These are phyloP conservation scores for Sebastes alutus DNA, from an alignment of 2,797 vertebrate genomes.

Conservation along the genomic window DNA sequence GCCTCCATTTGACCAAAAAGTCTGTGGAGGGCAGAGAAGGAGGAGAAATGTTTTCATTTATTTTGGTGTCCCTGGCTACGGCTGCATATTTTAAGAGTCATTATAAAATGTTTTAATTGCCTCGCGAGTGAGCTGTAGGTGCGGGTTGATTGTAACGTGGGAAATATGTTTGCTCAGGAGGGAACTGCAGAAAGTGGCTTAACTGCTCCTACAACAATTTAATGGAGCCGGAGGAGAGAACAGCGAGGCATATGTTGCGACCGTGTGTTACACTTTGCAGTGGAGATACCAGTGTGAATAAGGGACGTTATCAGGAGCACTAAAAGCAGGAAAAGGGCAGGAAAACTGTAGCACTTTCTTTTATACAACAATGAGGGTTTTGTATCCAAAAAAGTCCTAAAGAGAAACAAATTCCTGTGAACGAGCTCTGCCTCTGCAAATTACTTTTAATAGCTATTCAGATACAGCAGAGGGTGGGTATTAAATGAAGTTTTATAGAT, in stretches of 20 bases:
- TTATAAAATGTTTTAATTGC: slow-evolving; percentile 10
- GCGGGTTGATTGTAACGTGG: background rate
- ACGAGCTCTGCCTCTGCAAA: background rate
- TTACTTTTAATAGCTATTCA: background rate
- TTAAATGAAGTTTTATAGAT: background rate
- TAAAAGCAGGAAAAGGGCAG: background rate
- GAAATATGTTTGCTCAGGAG: slow-evolving; percentile 13
- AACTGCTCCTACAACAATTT: background rate
- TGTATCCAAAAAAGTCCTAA: background rate
- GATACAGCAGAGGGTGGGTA: background rate
- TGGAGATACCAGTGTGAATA: background rate
- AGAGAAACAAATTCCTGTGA: background rate
- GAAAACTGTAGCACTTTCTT: background rate
- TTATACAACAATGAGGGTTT: background rate
- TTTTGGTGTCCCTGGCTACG: background rate
- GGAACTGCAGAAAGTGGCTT: background rate
- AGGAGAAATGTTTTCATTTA: background rate
- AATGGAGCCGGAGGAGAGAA: background rate
- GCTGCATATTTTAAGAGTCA: background rate
- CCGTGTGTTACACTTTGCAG: background rate
- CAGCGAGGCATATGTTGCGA: background rate
- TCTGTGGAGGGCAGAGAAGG: background rate
- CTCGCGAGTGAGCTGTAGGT: background rate
- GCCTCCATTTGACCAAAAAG: background rate
- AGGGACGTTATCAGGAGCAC: background rate